These are phyloP conservation scores for Momotus momota DNA, from an alignment of 2,797 vertebrate genomes.

Conservation along the genomic window DNA sequence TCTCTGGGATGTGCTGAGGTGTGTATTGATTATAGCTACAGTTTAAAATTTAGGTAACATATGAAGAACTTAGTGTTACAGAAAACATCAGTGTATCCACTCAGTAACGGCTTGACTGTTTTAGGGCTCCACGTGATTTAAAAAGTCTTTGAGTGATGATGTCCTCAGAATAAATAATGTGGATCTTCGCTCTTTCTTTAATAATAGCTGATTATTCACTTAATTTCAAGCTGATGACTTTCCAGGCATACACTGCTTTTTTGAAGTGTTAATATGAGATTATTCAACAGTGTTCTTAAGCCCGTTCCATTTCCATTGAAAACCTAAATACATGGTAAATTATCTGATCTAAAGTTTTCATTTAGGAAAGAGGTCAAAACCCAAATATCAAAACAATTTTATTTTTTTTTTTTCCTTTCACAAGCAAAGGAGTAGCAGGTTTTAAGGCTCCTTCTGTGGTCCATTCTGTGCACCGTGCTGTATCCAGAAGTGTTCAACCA, in stretches of 20 bases:
- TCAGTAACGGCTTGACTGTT: not conserved
- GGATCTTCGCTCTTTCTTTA: not conserved
- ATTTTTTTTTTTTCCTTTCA: not conserved
- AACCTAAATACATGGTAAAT: not conserved
- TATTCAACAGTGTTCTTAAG: not conserved
- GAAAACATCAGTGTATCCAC: not conserved
- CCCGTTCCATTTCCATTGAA: not conserved
- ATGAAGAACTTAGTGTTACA: not conserved
- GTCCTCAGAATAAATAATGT: not conserved
- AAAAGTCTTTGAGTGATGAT: not conserved
- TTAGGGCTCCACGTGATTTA: not conserved
- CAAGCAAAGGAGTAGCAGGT: not conserved
- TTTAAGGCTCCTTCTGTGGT: not conserved
- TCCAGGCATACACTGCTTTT: not conserved
- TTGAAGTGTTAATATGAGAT: not conserved
- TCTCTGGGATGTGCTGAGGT: not conserved
- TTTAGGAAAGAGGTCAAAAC: not conserved
- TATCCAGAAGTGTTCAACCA: not conserved
- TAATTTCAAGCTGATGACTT: not conserved
- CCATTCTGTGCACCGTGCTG: not conserved
- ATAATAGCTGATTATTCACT: not conserved
- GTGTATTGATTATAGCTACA: not conserved
- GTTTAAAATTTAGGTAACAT: not conserved
- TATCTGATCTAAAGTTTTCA: not conserved
- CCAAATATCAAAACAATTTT: not conserved